These are phyloP conservation scores for Asobara japonica DNA, from an alignment of 1,140 invertebrate genomes.

Conservation along the genomic window DNA sequence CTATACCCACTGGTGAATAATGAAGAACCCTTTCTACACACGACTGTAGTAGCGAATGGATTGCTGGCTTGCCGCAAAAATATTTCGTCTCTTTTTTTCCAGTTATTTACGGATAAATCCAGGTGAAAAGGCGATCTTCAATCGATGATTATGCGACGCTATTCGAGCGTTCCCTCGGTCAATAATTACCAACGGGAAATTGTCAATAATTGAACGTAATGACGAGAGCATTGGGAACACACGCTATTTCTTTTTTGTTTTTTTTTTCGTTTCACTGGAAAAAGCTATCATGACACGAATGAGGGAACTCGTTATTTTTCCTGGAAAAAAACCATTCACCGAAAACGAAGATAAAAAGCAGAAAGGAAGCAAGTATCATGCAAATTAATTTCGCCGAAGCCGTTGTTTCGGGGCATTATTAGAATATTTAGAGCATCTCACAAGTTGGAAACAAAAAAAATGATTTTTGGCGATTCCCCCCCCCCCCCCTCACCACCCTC, in stretches of 20 bases:
- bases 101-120: background rate
- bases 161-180: background rate
- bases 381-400: no score
- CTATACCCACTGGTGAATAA: constrained; percentile 21
- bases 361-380: no score
- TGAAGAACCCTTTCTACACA: constrained; percentile 13
- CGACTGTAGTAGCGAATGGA: background rate
- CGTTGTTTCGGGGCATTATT: background rate
- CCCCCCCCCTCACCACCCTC: background rate
- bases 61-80: background rate
- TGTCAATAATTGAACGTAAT: background rate
- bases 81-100: background rate
- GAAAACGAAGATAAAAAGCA: no score
- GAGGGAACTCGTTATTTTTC: background rate
- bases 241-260: background rate
- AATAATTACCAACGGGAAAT: background rate
- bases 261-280: background rate
- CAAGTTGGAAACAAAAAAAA: background rate
- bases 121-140: background rate
- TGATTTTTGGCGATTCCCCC: background rate
- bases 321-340: no score
- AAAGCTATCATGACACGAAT: background rate
- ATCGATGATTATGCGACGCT: background rate
- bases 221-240: background rate
- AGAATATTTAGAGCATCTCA: background rate